Percentiles rank a stretch among this genome's conserved stretches.
These are phyloP conservation scores for Hemaris fuciformis DNA, from an alignment of 2,888 invertebrate genomes.

Conservation along the genomic window DNA sequence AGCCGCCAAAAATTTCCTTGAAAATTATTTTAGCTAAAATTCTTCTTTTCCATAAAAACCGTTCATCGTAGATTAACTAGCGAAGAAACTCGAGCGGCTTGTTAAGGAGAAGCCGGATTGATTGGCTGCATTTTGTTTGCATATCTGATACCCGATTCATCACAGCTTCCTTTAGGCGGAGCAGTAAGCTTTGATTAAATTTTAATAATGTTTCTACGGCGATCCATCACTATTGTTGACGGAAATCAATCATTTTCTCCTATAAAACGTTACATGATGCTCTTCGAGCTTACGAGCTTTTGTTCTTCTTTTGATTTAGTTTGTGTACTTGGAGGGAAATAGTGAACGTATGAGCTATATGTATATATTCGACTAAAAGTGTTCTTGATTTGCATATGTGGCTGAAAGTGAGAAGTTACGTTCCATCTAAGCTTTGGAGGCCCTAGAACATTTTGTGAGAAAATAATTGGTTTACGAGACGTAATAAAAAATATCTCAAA, in stretches of 20 bases:
- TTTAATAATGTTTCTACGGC: conserved; percentile 37
- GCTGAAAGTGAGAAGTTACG: too few relatives aligned
- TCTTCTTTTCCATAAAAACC: neutral
- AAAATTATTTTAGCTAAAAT: neutral
- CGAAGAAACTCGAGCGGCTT: conserved; percentile 1
- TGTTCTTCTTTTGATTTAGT: neutral
- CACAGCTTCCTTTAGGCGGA: conserved; percentile 39
- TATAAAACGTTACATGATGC: neutral
- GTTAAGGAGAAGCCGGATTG: conserved; percentile 31
- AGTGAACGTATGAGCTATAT: too few relatives aligned
- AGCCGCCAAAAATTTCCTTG: neutral
- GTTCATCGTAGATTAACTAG: neutral
- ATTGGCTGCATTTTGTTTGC: conserved; percentile 65
- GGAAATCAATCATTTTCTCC: conserved; percentile 22
- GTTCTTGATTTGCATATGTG: too few relatives aligned
- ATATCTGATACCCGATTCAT: conserved; percentile 67
- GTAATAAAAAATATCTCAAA: too few relatives aligned
- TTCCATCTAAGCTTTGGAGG: too few relatives aligned
- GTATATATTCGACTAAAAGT: too few relatives aligned
- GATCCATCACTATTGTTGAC: conserved; percentile 39
- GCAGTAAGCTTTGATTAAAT: conserved; percentile 38
- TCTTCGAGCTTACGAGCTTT: too few relatives aligned
- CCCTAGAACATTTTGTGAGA: too few relatives aligned
- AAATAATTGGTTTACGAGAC: too few relatives aligned
- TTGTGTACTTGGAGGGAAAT: neutral